Conservation (phyloP, 1,140 invertebrate genomes). For the Agrilus planipennis region DNA sequence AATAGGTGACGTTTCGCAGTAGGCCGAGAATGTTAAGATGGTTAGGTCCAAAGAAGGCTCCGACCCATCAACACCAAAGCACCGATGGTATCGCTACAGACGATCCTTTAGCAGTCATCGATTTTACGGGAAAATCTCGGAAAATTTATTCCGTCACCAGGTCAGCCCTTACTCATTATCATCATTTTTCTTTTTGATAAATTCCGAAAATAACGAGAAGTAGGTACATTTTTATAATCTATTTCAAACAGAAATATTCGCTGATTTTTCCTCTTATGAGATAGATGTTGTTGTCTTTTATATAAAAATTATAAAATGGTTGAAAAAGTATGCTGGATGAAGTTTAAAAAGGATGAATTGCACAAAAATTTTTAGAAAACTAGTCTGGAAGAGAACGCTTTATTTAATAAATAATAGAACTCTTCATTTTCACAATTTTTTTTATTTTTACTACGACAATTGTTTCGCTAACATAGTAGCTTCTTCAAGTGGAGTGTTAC, state of each 20-base stretch:
- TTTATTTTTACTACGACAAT: too few species aligned
- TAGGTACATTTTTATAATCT: neutral
- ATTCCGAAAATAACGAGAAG: neutral
- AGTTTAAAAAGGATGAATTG: too few species aligned
- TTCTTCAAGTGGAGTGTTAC: too few species aligned
- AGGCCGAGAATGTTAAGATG: constrained; percentile 22
- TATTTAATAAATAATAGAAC: too few species aligned
- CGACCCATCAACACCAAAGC: neutral
- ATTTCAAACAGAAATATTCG: neutral
- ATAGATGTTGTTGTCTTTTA: neutral
- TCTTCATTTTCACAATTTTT: too few species aligned
- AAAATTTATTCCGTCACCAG: constrained; percentile 24
- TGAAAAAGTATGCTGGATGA: too few species aligned
- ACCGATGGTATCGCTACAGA: constrained; percentile 13
- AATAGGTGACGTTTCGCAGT: too few species aligned
- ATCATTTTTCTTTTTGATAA: neutral
- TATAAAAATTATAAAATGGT: neutral
- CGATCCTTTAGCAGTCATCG: constrained; percentile 20
- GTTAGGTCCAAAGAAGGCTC: constrained; percentile 13
- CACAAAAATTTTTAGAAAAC: too few species aligned
- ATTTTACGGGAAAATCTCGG: constrained; percentile 1
- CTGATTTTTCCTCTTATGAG: neutral
- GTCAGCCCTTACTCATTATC: constrained; percentile 10
- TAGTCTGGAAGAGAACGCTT: too few species aligned
- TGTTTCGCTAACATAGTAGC: too few species aligned